Evolutionary conservation across 2,888 invertebrate genomes (phyloP).

Genomic region (Enoplolaimus lenunculus): DNA sequence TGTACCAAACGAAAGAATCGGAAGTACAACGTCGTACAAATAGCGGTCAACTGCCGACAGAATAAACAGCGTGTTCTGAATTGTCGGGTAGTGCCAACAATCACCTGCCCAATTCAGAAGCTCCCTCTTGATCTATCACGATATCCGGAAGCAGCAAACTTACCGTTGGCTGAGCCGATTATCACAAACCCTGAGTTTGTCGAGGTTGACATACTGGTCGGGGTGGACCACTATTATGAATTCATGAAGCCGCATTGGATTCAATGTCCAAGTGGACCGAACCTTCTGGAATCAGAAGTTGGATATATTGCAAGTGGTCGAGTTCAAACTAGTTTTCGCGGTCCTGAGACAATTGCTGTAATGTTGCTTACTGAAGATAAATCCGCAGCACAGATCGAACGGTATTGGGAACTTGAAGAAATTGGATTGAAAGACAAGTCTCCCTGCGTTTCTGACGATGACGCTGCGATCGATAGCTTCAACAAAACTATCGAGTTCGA

Average conservation of each 20-base stretch:
- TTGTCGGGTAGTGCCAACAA: background rate
- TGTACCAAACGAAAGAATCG: background rate
- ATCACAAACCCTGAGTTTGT: background rate
- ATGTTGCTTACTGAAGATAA: slow-evolving; percentile 1
- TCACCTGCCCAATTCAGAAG: slow-evolving; percentile 1
- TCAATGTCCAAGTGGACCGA: background rate
- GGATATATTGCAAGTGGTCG: background rate
- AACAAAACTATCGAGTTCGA: slow-evolving; percentile 5
- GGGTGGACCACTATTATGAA: background rate
- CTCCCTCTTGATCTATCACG: background rate
- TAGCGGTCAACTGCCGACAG: background rate
- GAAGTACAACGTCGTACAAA: background rate
- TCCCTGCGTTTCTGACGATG: background rate
- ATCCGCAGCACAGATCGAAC: background rate
- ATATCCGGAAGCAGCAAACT: background rate
- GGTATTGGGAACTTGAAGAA: slow-evolving; percentile 9
- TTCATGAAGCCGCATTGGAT: background rate
- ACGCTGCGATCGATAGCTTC: slow-evolving; percentile 7
- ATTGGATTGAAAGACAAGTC: slow-evolving; percentile 5
- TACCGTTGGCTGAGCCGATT: background rate
- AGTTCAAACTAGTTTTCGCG: background rate
- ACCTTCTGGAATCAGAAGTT: background rate
- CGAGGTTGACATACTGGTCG: background rate
- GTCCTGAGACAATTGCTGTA: background rate
- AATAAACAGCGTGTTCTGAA: background rate